A percentile compares a stretch with the other conserved stretches of the same genome.
Conservation (phyloP, 1,140 invertebrate species). For the Aphidius ervi region DNA sequence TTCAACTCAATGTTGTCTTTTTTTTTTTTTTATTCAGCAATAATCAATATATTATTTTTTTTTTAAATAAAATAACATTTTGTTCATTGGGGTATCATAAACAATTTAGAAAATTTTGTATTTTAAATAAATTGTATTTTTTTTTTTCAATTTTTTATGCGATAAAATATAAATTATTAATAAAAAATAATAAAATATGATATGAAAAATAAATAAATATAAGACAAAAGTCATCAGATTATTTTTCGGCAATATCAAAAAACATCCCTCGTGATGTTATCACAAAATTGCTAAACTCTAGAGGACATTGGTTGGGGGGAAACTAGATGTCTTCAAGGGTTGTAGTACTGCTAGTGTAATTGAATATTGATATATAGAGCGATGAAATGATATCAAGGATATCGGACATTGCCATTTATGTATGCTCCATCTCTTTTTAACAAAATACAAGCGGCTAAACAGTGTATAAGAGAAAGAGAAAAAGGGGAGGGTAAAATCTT, state of each 20-base stretch:
- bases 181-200: too few species aligned
- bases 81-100: too few species aligned
- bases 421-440: background rate
- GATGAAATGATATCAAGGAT: constrained; percentile 25
- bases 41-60: too few species aligned
- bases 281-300: constrained; percentile 17
- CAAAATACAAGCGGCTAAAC: too few species aligned
- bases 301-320: background rate
- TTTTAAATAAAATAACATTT: too few species aligned
- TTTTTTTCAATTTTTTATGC: too few species aligned
- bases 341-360: constrained; percentile 28
- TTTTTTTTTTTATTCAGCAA: too few species aligned
- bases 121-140: too few species aligned
- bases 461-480: background rate
- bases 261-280: constrained; percentile 25
- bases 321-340: constrained; percentile 5
- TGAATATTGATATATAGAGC: constrained; percentile 42
- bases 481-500: background rate
- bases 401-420: constrained; percentile 17
- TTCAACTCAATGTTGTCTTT: too few species aligned
- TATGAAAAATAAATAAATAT: background rate
- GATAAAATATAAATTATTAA: too few species aligned
- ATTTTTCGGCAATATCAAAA: constrained; percentile 1
- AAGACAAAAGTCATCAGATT: background rate
- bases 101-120: too few species aligned